phyloP scores from a whole-genome alignment of 1,140 invertebrate species.

The Trichonephila clavipes region DNA sequence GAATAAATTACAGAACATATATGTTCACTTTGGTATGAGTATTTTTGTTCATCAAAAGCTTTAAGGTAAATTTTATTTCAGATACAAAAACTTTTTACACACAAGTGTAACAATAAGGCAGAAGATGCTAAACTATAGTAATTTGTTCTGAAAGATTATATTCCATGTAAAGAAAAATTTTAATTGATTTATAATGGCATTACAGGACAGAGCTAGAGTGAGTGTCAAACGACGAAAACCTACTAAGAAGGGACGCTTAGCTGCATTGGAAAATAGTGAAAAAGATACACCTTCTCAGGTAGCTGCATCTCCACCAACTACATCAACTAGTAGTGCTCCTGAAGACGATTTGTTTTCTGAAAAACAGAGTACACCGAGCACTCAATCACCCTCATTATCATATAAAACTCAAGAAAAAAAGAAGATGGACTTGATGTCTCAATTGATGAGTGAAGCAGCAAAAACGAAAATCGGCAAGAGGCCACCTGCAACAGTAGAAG shows the following conservation, averaged over 20 bases:
- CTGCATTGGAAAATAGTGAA: slow-evolving; percentile 33
- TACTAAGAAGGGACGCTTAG: slow-evolving; percentile 55
- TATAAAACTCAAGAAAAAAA: slow-evolving; percentile 67
- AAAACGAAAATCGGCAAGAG: slow-evolving; percentile 38
- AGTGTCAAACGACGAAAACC: slow-evolving; percentile 42
- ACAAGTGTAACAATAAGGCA: too few relatives aligned
- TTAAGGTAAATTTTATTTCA: too few relatives aligned
- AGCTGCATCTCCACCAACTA: background rate
- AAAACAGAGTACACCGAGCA: background rate
- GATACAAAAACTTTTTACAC: too few relatives aligned
- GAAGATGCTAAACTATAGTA: too few relatives aligned
- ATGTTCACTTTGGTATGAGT: too few relatives aligned
- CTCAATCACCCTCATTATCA: background rate
- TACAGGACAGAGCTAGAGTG: slow-evolving; percentile 56
- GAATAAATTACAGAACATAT: too few relatives aligned
- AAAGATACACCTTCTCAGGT: background rate
- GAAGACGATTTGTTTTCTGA: slow-evolving; percentile 46
- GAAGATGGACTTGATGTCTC: slow-evolving; percentile 70
- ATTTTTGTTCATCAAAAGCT: too few relatives aligned
- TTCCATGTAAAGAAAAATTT: too few relatives aligned
- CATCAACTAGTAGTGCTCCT: background rate
- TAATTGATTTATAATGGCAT: too few relatives aligned
- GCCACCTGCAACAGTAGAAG: background rate
- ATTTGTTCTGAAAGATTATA: too few relatives aligned
- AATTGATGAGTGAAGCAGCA: slow-evolving; percentile 62